Percentiles rank a stretch among this genome's conserved stretches.
Evolutionary conservation across 2,888 invertebrate species (phyloP).

Genomic region (Drosophila monieri): DNA sequence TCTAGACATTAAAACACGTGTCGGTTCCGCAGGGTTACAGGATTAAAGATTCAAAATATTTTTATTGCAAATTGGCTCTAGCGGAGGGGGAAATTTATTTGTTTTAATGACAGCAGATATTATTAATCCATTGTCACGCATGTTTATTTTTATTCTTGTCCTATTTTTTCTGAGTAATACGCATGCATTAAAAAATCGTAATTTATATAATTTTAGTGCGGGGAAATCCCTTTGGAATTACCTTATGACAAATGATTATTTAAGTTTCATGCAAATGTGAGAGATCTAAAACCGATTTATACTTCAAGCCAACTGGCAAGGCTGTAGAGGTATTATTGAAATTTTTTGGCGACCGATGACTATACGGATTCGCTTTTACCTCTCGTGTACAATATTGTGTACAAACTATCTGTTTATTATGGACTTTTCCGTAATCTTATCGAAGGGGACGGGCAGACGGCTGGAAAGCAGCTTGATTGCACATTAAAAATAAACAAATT

Average conservation of each 20-base stretch:
- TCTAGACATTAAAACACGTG: slow-evolving; percentile 3
- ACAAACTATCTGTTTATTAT: slow-evolving; percentile 35
- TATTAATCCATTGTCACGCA: not conserved
- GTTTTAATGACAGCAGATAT: not conserved
- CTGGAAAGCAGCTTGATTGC: slow-evolving; percentile 53
- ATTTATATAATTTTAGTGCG: slow-evolving; percentile 47
- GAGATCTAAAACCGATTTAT: slow-evolving; percentile 70
- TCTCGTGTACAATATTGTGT: slow-evolving; percentile 12
- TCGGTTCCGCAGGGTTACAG: no score
- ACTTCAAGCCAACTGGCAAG: slow-evolving; percentile 15
- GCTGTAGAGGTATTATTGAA: slow-evolving; percentile 46
- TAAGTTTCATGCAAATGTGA: slow-evolving; percentile 68
- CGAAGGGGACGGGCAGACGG: slow-evolving; percentile 29
- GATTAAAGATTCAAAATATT: not conserved
- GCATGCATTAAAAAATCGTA: slow-evolving; percentile 57
- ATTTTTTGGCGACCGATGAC: slow-evolving; percentile 33
- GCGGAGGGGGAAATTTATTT: not conserved
- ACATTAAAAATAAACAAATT: slow-evolving; percentile 67
- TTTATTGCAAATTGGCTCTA: not conserved
- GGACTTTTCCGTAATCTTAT: slow-evolving; percentile 62
- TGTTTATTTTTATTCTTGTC: not conserved
- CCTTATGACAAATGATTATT: slow-evolving; percentile 63
- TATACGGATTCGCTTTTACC: slow-evolving; percentile 5
- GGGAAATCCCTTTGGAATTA: slow-evolving; percentile 34
- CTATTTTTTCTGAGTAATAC: slow-evolving; percentile 6